Percentiles rank a stretch among this genome's conserved stretches.
phyloP scores from a whole-genome alignment of 2,797 vertebrate species.

The Choloepus didactylus region DNA sequence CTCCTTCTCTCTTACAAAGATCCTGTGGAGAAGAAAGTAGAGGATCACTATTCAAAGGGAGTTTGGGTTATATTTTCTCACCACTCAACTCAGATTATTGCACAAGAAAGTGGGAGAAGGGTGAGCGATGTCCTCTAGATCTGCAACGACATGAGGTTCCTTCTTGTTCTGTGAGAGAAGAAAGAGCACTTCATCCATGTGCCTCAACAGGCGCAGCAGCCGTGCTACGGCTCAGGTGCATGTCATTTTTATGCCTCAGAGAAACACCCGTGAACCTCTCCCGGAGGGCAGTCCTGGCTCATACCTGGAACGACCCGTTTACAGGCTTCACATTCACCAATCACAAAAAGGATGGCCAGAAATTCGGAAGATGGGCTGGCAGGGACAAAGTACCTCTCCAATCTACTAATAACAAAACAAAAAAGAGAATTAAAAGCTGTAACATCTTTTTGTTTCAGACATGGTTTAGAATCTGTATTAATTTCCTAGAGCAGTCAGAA shows the following conservation, averaged over 20 bases:
- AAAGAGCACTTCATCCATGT: neutral
- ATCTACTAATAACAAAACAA: conserved; percentile 19
- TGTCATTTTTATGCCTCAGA: neutral
- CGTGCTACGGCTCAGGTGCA: neutral
- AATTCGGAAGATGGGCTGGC: neutral
- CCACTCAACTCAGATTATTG: neutral
- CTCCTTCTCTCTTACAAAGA: neutral
- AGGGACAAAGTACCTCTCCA: neutral
- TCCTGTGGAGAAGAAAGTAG: neutral
- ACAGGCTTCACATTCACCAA: neutral
- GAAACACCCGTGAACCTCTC: neutral
- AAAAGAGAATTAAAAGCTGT: conserved; percentile 1
- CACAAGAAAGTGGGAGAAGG: neutral
- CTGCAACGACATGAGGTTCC: neutral
- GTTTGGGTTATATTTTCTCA: neutral
- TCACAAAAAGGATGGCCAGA: neutral
- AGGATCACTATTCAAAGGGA: neutral
- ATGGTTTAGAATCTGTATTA: neutral
- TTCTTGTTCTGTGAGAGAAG: neutral
- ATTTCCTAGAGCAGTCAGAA: neutral
- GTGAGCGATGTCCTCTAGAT: neutral
- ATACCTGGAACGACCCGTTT: neutral
- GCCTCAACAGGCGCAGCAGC: neutral
- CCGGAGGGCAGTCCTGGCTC: neutral
- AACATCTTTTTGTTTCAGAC: neutral